Conservation (phyloP, 2,113 vertebrate species). For the Panthera tigris region DNA sequence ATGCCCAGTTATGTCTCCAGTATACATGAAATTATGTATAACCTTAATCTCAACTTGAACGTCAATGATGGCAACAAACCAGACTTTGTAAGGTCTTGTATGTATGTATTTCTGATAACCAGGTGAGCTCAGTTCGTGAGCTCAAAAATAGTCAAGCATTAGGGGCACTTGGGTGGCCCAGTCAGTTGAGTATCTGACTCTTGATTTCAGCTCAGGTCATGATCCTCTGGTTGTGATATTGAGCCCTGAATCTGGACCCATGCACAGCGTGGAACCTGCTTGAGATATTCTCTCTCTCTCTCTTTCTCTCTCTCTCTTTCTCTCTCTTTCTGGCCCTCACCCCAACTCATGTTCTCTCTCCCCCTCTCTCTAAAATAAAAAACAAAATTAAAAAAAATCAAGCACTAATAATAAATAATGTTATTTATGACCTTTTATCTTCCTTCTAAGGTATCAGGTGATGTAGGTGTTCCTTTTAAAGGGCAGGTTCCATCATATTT, state of each 20-base stretch:
- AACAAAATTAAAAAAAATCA: not conserved
- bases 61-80: not conserved
- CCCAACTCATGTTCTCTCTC: too few species aligned
- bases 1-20: not conserved
- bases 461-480: not conserved
- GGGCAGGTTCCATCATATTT: not conserved
- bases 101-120: not conserved
- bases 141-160: not conserved
- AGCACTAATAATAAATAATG: not conserved
- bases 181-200: too few species aligned
- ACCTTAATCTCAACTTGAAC: not conserved
- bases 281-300: too few species aligned
- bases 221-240: too few species aligned
- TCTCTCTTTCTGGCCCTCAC: too few species aligned
- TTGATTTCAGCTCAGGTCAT: too few species aligned
- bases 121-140: not conserved
- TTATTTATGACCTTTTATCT: not conserved
- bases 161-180: too few species aligned
- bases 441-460: not conserved
- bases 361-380: too few species aligned
- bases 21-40: not conserved
- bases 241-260: too few species aligned
- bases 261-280: too few species aligned
- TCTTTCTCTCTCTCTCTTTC: too few species aligned
- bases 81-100: not conserved